Conservation (phyloP, 2,113 vertebrate species). For the Anser brachyrhynchus region DNA sequence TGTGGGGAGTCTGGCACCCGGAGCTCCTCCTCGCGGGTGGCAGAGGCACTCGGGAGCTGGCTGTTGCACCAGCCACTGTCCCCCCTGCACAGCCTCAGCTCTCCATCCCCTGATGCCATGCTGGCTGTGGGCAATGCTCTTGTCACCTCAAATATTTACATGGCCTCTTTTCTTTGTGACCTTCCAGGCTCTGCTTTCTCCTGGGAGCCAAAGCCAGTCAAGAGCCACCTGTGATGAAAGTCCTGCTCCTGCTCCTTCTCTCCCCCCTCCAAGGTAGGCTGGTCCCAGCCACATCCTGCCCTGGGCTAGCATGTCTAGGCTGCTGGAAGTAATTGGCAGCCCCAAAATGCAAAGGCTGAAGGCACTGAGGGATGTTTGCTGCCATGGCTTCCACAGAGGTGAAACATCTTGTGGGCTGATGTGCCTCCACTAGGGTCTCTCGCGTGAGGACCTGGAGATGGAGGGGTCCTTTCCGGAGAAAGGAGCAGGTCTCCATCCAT, state of each 20-base stretch:
- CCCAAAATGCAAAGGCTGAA: not conserved
- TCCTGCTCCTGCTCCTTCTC: conserved; percentile 52
- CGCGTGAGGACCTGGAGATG: not conserved
- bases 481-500: not conserved
- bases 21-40: not conserved
- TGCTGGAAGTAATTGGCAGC: not conserved
- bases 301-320: not conserved
- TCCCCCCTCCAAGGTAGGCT: conserved; percentile 60
- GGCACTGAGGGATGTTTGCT: not conserved
- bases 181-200: not conserved
- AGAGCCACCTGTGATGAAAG: not conserved
- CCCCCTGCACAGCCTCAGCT: not conserved
- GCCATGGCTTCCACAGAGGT: not conserved
- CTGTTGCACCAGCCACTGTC: accelerated
- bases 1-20: accelerated
- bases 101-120: not conserved
- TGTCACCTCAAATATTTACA: not conserved
- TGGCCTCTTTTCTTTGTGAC: not conserved
- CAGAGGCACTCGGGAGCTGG: not conserved
- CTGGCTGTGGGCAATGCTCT: not conserved
- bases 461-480: not conserved
- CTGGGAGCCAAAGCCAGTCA: not conserved
- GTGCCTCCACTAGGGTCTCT: not conserved
- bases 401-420: not conserved
- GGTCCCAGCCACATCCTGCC: not conserved